Percentiles rank a stretch among this genome's conserved stretches.
Evolutionary conservation across 2,888 invertebrate species (phyloP).

Genomic region (Nomada fabriciana): DNA sequence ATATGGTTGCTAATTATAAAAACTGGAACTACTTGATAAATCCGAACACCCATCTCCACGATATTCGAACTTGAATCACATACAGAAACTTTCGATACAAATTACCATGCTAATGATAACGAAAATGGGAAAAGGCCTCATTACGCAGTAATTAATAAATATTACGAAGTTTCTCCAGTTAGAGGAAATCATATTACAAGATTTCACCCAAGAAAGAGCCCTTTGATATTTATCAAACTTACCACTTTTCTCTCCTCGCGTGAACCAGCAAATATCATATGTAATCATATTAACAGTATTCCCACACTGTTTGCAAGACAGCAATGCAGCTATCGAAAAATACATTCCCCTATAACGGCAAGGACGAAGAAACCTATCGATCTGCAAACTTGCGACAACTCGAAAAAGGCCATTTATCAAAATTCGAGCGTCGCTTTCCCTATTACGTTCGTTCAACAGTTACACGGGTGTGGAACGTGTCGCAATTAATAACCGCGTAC

Average conservation of each 20-base stretch:
- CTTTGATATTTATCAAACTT: background rate
- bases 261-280: too few relatives aligned
- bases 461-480: background rate
- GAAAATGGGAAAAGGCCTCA: too few relatives aligned
- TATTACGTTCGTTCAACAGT: background rate
- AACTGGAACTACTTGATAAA: background rate
- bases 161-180: background rate
- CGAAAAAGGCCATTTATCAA: slow-evolving; percentile 9
- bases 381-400: background rate
- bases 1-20: too few relatives aligned
- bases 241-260: background rate
- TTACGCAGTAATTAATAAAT: slow-evolving; percentile 4
- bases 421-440: slow-evolving; percentile 3
- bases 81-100: background rate
- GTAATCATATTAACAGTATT: background rate
- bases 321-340: background rate
- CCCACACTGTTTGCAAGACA: background rate
- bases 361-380: background rate
- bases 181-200: background rate
- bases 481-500: slow-evolving; percentile 29
- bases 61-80: background rate
- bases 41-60: background rate
- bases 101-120: too few relatives aligned
- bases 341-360: background rate
- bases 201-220: background rate